Evolutionary conservation across 2,888 invertebrate species (phyloP), one percentile per base, ranked within the genome.

Genomic region (Hirtodrosophila histrioides): DNA sequence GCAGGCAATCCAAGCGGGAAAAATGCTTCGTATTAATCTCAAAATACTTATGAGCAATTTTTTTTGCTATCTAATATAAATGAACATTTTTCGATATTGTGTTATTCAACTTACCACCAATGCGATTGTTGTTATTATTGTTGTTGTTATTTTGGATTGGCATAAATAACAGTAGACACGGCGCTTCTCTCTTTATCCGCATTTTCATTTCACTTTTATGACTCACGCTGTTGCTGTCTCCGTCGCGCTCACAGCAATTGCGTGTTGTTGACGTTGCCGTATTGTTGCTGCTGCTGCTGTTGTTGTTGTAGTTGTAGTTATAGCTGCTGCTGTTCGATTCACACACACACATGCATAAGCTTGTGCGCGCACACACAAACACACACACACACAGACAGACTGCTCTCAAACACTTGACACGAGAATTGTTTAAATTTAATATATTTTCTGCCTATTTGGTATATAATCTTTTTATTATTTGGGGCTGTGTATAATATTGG

Each of bases 121-220:
- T 87, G 64, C 74, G 76, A 78, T 72, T 85, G 39, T 35, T 63
- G 43, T 45, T 80, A 66, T 69, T 75, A 27, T 66, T 69, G 37
- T 74, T 77, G 66, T 71, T 80, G 61, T 79, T 84, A 63, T 74
- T 84, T 87, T 66, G 69, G 69, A 89, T 89, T 89, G 94, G 94
- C 89, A 93, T 93, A 83, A 94, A 93, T 88, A 94, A 92, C 76
- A 94, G 93, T 79, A 94, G 92, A 90, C 94, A 94, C 81, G 94
- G 93, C 76, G 94, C 93, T 90, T 94, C 93, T 91, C 94, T 93
- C 92, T 94, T 94, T 89, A 94, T 93, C 92, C 94, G 93, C 94
- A 94, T 94, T 89, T 92, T 92, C 89, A 91, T 91, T 91, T 91
- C 91, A 91, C 91, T 91, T 91, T 89, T 91, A 89, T 91, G 91